Conservation (phyloP, 2,797 vertebrate species). For the Uromys caudimaculatus region DNA sequence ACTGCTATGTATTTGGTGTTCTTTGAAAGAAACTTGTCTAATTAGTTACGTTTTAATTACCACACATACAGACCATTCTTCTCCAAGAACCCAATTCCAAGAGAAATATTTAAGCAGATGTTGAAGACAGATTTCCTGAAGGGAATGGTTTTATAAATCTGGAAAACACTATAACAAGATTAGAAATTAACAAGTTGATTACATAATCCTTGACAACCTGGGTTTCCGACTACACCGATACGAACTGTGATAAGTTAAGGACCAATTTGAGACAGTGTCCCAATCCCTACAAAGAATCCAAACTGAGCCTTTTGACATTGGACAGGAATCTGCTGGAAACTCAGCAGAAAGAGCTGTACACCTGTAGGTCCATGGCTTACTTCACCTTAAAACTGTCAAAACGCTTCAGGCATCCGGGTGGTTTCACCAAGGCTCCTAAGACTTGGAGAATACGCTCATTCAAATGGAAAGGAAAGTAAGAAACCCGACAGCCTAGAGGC, state of each 20-base stretch:
- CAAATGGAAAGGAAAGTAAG: background rate
- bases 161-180: slow-evolving; percentile 74
- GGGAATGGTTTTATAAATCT: slow-evolving; percentile 78
- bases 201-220: slow-evolving; percentile 70
- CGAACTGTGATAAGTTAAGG: background rate
- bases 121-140: slow-evolving; percentile 79
- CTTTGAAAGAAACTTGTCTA: slow-evolving; percentile 56
- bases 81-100: slow-evolving; percentile 67
- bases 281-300: background rate
- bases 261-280: background rate
- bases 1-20: background rate
- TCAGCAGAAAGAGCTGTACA: slow-evolving; percentile 35
- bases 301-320: background rate
- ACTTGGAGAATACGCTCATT: background rate
- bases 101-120: slow-evolving; percentile 80
- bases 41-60: slow-evolving; percentile 68
- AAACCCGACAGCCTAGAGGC: slow-evolving; percentile 38
- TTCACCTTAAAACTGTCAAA: slow-evolving; percentile 22
- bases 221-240: slow-evolving; percentile 57
- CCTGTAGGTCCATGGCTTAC: background rate
- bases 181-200: slow-evolving; percentile 79
- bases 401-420: background rate
- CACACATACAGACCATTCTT: slow-evolving; percentile 70
- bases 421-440: background rate
- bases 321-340: slow-evolving; percentile 11